These are phyloP conservation scores for Pyrrhosoma nymphula DNA, from an alignment of 2,888 invertebrate genomes.

Conservation along the genomic window DNA sequence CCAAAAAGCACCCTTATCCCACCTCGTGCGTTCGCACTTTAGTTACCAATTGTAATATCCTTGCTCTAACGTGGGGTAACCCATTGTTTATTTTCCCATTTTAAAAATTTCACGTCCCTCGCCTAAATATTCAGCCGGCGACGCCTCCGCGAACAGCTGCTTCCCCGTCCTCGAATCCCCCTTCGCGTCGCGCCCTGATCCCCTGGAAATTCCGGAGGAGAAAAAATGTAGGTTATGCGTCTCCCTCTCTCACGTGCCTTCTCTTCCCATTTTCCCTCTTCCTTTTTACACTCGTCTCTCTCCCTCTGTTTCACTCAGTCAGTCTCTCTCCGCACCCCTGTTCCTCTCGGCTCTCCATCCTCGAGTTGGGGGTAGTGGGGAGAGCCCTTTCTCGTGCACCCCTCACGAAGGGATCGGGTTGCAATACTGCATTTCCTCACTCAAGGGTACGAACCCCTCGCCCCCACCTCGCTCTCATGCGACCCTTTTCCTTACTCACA, in stretches of 20 bases:
- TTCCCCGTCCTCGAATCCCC: background rate
- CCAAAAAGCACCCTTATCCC: too few species aligned
- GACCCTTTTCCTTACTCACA: background rate
- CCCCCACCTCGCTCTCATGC: background rate
- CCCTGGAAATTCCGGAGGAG: background rate
- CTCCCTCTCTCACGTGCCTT: background rate
- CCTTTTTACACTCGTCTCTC: background rate
- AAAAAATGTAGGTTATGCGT: constrained; percentile 7
- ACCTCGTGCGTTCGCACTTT: too few species aligned
- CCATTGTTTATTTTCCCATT: background rate
- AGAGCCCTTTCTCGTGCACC: background rate
- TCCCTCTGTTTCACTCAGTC: background rate
- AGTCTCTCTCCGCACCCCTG: background rate
- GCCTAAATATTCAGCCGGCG: constrained; percentile 1
- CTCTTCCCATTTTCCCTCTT: background rate
- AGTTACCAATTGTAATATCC: background rate
- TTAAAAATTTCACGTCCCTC: background rate
- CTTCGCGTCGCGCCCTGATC: background rate
- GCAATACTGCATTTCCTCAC: background rate
- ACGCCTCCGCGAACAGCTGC: background rate
- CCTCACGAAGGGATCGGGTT: background rate
- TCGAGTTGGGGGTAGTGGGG: background rate
- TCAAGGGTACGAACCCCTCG: background rate
- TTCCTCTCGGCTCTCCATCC: background rate
- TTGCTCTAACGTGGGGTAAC: background rate